Base-by-base conservation (phyloP, 2,113 vertebrate genomes). In the Arvicanthis niloticus region DNA sequence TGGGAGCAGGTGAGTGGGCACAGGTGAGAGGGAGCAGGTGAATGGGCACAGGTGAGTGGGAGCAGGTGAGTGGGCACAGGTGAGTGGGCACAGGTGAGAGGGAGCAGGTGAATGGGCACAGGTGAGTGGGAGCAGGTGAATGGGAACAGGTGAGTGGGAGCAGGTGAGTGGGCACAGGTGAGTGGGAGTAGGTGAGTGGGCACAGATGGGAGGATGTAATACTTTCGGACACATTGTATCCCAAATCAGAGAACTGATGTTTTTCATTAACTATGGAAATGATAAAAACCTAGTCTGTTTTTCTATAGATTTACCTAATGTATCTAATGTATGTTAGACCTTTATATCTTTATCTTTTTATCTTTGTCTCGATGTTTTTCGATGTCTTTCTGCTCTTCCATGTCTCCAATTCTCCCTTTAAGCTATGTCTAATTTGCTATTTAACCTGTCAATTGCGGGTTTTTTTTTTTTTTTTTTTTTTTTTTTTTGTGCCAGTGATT, bases 321-420 rank as follows among this genome's bases (percentile, higher is more conserved):
- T n/a, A 24, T n/a, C 60, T 92, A 48, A 70, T 78, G 75, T n/a
- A 24, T n/a, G 9, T 45, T 91, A 84, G 15, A 90, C 40, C 10
- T 88, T 97, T 70, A 45, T 48, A 67, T 51, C 16, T 60, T 51
- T 90, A 85, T 88, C 11, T 89, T 80, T 89, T 89, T 31, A 26
- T 68, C 45, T 95, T 76, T 60, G 37, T 15, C 2, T 72, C 51
- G 51, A 10, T 78, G 81, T 91, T 75, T 85, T 97, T 48, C 37
- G 8, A 48, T 94, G 16, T 70, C 93, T 68, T 87, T 82, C 51
- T 56, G 29, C 72, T 48, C 89, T 31, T 67, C 40, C 11, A 84
- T 68, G 76, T 90, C 40, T 65, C 65, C 88, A 96, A 68, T 73
- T 95, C 40, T 65, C 65, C 86, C 85, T 94, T 77, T 67, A 65